Conservation (phyloP, 2,888 invertebrate genomes). For the Sesamia inferens region DNA sequence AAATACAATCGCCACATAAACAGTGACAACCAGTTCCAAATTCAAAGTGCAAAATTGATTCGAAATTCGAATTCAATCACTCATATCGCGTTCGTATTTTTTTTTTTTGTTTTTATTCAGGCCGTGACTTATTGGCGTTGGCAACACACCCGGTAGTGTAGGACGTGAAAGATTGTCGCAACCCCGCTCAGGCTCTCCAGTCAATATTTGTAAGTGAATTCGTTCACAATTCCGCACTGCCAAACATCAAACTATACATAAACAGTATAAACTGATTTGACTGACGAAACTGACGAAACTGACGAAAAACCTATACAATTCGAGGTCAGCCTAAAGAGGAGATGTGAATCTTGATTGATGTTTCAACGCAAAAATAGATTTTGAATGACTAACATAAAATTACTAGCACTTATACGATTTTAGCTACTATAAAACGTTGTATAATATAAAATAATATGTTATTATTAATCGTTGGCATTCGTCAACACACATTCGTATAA, state of each 20-base stretch:
- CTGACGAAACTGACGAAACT: no score
- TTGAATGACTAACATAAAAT: neutral
- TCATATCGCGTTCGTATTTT: conserved; percentile 16
- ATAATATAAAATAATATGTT: neutral
- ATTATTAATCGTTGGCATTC: neutral
- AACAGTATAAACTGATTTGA: no score
- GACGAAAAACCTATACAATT: no score
- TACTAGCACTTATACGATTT: neutral
- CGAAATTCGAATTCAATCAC: conserved; percentile 42
- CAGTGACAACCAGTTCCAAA: neutral
- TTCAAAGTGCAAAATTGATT: conserved; percentile 4
- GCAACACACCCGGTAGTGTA: conserved; percentile 48
- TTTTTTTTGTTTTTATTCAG: conserved; percentile 26
- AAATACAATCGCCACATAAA: neutral
- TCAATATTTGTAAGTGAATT: conserved; percentile 67
- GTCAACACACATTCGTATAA: neutral
- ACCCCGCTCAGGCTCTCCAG: conserved; percentile 47
- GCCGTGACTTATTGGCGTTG: conserved; percentile 45
- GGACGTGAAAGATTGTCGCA: conserved; percentile 54
- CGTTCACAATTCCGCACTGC: conserved; percentile 38
- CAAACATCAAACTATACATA: no score
- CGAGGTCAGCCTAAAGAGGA: no score
- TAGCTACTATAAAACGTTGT: neutral
- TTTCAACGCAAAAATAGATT: no score
- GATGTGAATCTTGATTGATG: no score